Evolutionary conservation across 2,113 vertebrate species (phyloP).

Genomic region (Carassius carassius): DNA sequence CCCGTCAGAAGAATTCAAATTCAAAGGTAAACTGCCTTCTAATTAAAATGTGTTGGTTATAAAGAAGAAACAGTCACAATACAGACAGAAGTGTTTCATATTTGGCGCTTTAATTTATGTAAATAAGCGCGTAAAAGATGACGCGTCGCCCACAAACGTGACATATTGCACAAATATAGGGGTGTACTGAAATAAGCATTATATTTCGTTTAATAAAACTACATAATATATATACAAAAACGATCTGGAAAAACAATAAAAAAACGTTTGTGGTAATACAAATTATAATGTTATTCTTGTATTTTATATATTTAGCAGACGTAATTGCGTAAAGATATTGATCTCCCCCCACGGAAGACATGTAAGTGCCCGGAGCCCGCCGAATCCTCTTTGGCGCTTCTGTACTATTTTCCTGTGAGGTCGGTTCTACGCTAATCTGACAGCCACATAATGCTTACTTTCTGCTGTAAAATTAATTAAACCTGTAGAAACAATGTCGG

Average conservation of each 20-base stretch:
- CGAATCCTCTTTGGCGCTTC: constrained; percentile 72
- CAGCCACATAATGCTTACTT: constrained; percentile 43
- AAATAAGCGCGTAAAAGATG: background rate
- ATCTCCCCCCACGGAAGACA: constrained; percentile 1
- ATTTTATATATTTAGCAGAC: background rate
- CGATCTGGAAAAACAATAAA: fast-evolving
- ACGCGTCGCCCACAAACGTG: constrained; percentile 27
- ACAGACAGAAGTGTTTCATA: constrained; percentile 4
- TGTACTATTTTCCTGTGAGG: background rate
- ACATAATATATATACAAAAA: background rate
- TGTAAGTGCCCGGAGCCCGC: constrained; percentile 65
- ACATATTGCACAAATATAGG: constrained; percentile 2
- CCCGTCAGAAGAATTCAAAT: background rate
- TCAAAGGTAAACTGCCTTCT: background rate
- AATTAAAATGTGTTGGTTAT: background rate
- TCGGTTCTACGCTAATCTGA: constrained; percentile 44
- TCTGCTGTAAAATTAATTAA: constrained; percentile 22
- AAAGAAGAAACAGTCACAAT: background rate
- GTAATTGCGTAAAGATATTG: background rate
- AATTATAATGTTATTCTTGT: background rate
- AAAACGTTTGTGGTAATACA: fast-evolving
- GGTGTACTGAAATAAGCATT: background rate
- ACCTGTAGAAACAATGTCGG: constrained; percentile 70
- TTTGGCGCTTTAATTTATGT: constrained; percentile 52
- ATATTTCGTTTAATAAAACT: background rate